Evolutionary conservation across 2,113 vertebrate species (phyloP).

Genomic region (Pleuronectes platessa): DNA sequence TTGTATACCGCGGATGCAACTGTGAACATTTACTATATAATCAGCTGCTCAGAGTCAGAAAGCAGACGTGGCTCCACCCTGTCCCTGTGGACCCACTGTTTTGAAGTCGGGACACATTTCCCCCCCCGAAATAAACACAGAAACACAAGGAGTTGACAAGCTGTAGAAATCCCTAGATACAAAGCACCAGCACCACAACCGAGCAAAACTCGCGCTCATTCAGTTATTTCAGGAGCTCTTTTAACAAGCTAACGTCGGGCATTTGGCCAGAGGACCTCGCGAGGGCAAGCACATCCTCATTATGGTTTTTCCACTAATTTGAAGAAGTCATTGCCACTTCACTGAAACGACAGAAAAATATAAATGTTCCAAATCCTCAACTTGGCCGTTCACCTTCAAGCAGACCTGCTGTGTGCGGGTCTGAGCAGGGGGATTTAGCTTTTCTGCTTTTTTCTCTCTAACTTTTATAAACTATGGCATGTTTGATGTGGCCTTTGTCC

Average conservation of each 20-base stretch:
- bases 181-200: not conserved
- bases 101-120: slow-evolving; percentile 19
- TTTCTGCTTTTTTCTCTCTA: slow-evolving; percentile 3
- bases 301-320: slow-evolving; percentile 17
- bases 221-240: not conserved
- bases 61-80: slow-evolving; percentile 8
- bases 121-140: slow-evolving; percentile 13
- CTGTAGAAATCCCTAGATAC: not conserved
- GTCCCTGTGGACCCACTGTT: slow-evolving; percentile 13
- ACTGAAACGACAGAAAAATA: not conserved
- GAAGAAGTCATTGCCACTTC: slow-evolving; percentile 4
- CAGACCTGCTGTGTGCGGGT: slow-evolving; percentile 1
- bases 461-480: slow-evolving; percentile 23
- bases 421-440: not conserved
- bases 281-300: slow-evolving; percentile 1
- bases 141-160: not conserved
- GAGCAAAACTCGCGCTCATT: not conserved
- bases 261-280: slow-evolving; percentile 22
- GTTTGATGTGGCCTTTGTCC: slow-evolving; percentile 30
- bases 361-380: not conserved
- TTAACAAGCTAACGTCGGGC: slow-evolving; percentile 1
- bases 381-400: not conserved
- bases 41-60: slow-evolving; percentile 9
- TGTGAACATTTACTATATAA: slow-evolving; percentile 28
- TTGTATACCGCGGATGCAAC: slow-evolving; percentile 21